These are phyloP conservation scores for Tinea trinotella DNA, from an alignment of 2,888 invertebrate species.

Conservation along the genomic window DNA sequence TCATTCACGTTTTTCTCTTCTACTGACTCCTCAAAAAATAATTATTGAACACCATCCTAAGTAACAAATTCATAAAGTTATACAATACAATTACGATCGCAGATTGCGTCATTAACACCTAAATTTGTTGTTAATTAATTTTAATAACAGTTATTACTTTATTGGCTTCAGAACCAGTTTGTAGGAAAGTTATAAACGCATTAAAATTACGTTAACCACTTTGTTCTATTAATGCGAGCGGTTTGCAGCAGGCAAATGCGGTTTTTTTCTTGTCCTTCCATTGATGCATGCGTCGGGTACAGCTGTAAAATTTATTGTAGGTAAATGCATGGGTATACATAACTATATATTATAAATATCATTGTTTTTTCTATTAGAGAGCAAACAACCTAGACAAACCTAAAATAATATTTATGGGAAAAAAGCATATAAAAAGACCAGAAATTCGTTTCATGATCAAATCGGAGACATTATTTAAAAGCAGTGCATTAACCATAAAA, in stretches of 20 bases:
- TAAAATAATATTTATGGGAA: too few relatives aligned
- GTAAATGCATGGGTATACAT: too few relatives aligned
- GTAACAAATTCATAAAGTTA: background rate
- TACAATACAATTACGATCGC: background rate
- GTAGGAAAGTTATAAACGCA: slow-evolving; percentile 14
- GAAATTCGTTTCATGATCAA: too few relatives aligned
- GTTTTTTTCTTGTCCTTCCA: background rate
- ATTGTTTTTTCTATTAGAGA: too few relatives aligned
- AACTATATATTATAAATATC: too few relatives aligned
- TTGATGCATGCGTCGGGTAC: background rate
- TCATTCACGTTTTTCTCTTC: too few relatives aligned
- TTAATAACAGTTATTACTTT: slow-evolving; percentile 10
- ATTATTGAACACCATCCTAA: too few relatives aligned
- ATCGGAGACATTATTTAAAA: too few relatives aligned
- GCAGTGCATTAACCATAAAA: too few relatives aligned
- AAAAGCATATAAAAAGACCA: too few relatives aligned
- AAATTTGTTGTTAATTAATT: slow-evolving; percentile 7
- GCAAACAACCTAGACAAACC: too few relatives aligned
- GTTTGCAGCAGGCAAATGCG: background rate
- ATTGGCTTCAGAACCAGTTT: slow-evolving; percentile 16
- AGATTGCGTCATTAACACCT: background rate
- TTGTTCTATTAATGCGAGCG: background rate
- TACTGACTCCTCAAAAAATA: too few relatives aligned
- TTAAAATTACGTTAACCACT: slow-evolving; percentile 3
- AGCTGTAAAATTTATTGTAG: background rate